These are phyloP conservation scores for Pseudorasbora parva DNA, from an alignment of 2,113 vertebrate species.

Conservation along the genomic window DNA sequence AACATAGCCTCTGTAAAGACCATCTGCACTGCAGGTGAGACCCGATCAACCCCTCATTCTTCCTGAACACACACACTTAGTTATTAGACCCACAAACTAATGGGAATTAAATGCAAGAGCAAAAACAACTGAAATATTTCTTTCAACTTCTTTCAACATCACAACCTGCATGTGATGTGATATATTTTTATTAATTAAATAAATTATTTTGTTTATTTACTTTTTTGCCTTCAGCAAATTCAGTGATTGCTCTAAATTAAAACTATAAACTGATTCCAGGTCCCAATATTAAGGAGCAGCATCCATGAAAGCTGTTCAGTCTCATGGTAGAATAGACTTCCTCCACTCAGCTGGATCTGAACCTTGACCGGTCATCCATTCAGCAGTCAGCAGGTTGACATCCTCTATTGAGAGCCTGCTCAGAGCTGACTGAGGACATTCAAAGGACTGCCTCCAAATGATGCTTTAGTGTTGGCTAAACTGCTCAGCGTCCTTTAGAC, in stretches of 20 bases:
- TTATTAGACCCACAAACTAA: neutral
- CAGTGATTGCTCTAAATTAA: neutral
- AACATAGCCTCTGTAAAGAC: constrained; percentile 65
- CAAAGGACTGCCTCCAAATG: constrained; percentile 43
- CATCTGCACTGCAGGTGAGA: constrained; percentile 71
- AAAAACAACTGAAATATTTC: no score
- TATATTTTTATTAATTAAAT: no score
- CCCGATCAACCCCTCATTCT: constrained; percentile 23
- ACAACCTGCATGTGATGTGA: no score
- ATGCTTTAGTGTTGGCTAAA: constrained; percentile 57
- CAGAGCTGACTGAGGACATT: constrained; percentile 44
- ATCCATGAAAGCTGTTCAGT: neutral
- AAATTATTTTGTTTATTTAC: no score
- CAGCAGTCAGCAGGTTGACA: constrained; percentile 58
- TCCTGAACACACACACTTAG: neutral
- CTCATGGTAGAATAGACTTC: constrained; percentile 43
- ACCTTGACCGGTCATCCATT: constrained; percentile 54
- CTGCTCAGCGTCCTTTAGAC: constrained; percentile 48
- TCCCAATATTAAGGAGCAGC: constrained; percentile 14
- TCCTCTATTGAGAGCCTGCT: constrained; percentile 42
- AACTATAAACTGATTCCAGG: neutral
- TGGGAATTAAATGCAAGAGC: neutral
- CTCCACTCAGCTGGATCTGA: constrained; percentile 54
- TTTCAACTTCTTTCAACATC: no score
- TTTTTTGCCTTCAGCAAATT: neutral